Evolutionary conservation across 2,888 invertebrate genomes (phyloP).

Genomic region (Gymnocheta viridis): DNA sequence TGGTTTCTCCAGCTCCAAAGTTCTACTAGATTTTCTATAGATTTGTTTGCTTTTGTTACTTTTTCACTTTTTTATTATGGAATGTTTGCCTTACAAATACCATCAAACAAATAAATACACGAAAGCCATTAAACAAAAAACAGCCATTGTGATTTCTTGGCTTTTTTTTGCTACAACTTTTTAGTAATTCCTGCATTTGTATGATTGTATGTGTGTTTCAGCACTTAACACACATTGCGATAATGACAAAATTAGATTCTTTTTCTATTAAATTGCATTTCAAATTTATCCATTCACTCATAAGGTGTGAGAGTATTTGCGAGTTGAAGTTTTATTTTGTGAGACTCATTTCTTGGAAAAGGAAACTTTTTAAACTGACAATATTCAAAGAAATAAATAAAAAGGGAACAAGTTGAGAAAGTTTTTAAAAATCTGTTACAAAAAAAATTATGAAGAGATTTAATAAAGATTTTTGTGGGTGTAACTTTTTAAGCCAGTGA

Average conservation of each 20-base stretch:
- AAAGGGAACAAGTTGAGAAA: slow-evolving; percentile 8
- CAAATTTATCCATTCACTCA: slow-evolving; percentile 47
- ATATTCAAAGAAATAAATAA: slow-evolving; percentile 36
- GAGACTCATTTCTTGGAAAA: background rate
- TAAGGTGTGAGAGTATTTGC: slow-evolving; percentile 19
- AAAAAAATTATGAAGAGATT: background rate
- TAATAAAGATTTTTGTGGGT: background rate
- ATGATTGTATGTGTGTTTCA: slow-evolving; percentile 56
- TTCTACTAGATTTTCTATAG: background rate
- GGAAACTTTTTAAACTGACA: slow-evolving; percentile 28
- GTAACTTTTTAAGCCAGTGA: background rate
- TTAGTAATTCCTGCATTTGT: background rate
- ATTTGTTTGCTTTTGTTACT: background rate
- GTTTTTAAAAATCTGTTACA: background rate
- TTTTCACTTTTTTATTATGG: background rate
- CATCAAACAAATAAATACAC: background rate
- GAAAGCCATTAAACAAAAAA: slow-evolving; percentile 32
- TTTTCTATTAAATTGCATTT: slow-evolving; percentile 58
- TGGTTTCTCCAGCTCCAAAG: background rate
- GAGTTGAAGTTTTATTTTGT: slow-evolving; percentile 6
- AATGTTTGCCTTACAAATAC: slow-evolving; percentile 29
- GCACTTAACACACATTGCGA: slow-evolving; percentile 80
- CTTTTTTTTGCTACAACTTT: background rate
- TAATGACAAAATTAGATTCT: slow-evolving; percentile 80
- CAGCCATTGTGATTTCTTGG: slow-evolving; percentile 52